phyloP scores from a whole-genome alignment of 2,888 invertebrate genomes.

The Caenorhabditis japonica region DNA sequence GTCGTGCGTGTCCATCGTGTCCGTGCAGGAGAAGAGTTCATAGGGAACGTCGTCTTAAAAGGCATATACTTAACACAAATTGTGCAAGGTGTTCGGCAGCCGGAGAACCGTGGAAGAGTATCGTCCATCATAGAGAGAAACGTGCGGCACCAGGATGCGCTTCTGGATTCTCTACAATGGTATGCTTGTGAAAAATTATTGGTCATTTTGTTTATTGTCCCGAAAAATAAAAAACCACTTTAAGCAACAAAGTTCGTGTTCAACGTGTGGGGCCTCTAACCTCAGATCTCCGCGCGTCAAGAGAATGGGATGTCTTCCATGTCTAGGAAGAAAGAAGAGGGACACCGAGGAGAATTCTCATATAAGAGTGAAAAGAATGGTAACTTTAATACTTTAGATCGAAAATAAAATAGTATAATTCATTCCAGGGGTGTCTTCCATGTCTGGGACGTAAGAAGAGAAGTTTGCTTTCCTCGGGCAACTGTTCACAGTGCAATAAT shows the following conservation, averaged over 20 bases:
- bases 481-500: constrained; percentile 42
- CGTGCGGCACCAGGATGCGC: constrained; percentile 28
- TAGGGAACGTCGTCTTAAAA: constrained; percentile 22
- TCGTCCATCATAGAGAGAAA: constrained; percentile 32
- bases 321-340: constrained; percentile 48
- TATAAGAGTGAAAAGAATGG: constrained; percentile 46
- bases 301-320: constrained; percentile 52
- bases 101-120: constrained; percentile 36
- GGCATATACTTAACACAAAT: constrained; percentile 24
- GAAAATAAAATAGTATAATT: background rate
- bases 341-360: constrained; percentile 28
- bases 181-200: no score
- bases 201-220: no score
- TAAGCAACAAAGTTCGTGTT: constrained; percentile 31
- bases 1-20: constrained; percentile 46
- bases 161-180: constrained; percentile 25
- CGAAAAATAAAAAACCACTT: background rate
- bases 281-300: constrained; percentile 41
- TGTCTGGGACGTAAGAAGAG: constrained; percentile 45
- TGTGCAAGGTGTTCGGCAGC: constrained; percentile 34
- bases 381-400: background rate
- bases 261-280: constrained; percentile 39
- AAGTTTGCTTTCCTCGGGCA: constrained; percentile 16
- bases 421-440: constrained; percentile 39
- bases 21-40: constrained; percentile 45